phyloP scores from a whole-genome alignment of 1,140 invertebrate genomes.

The Phymorhynchus buccinoides region DNA sequence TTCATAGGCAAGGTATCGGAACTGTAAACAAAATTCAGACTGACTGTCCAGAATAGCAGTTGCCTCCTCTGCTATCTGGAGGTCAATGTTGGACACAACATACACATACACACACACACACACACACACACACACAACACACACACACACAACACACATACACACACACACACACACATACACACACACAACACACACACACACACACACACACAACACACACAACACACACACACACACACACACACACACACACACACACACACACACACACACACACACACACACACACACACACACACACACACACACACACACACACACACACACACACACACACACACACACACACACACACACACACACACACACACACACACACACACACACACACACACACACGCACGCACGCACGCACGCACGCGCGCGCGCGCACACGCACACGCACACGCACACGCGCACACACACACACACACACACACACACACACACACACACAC shows the following conservation, averaged over 20 bases:
- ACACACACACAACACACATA: no score
- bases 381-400: slow-evolving; percentile 23
- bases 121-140: no score
- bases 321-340: slow-evolving; percentile 23
- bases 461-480: slow-evolving; percentile 10
- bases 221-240: background rate
- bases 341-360: slow-evolving; percentile 19
- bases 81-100: no score
- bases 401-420: slow-evolving; percentile 4
- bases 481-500: slow-evolving; percentile 24
- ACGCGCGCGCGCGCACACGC: background rate
- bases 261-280: slow-evolving; percentile 24
- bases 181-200: no score
- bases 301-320: slow-evolving; percentile 22
- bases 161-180: no score
- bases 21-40: no score
- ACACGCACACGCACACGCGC: background rate
- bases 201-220: no score
- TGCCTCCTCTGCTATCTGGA: no score
- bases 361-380: slow-evolving; percentile 23
- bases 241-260: slow-evolving; percentile 5
- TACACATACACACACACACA: no score
- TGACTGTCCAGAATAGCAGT: no score
- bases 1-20: no score
- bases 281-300: slow-evolving; percentile 5